Evolutionary conservation across 2,113 vertebrate genomes (phyloP).

Genomic region (Rhadina sibilatrix): DNA sequence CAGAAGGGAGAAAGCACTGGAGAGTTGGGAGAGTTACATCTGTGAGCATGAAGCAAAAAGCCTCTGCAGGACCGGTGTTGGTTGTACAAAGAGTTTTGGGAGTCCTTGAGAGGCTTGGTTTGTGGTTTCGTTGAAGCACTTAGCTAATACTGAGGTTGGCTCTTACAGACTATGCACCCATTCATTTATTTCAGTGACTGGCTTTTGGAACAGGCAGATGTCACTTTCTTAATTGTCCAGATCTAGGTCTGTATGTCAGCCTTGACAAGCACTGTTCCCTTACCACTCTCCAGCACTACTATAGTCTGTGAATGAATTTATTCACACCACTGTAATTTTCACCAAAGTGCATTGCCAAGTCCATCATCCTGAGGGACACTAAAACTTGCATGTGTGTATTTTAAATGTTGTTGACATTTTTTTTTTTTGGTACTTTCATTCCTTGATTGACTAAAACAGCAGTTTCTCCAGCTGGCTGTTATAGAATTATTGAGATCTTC

Average conservation of each 20-base stretch:
- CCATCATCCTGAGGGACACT: neutral
- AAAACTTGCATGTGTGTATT: neutral
- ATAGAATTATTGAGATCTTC: neutral
- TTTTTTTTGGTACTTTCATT: neutral
- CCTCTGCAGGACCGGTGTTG: neutral
- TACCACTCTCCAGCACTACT: neutral
- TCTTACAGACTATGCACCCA: neutral
- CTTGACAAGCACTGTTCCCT: neutral
- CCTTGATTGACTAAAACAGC: neutral
- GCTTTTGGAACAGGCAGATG: neutral
- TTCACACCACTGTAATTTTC: neutral
- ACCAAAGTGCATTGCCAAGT: neutral
- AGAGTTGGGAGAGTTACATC: neutral
- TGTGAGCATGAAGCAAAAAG: rapidly evolving
- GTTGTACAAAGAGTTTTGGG: neutral
- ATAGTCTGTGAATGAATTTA: rapidly evolving
- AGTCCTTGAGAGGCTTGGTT: neutral
- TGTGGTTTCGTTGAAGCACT: neutral
- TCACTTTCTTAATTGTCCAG: neutral
- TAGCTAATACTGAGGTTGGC: neutral
- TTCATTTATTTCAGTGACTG: neutral
- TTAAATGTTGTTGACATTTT: neutral
- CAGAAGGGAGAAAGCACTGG: neutral
- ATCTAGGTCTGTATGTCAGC: neutral
- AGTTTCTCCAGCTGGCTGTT: neutral